A percentile compares a stretch with the other conserved stretches of the same genome.
phyloP scores from a whole-genome alignment of 2,797 vertebrate genomes.

The Lophius americanus region DNA sequence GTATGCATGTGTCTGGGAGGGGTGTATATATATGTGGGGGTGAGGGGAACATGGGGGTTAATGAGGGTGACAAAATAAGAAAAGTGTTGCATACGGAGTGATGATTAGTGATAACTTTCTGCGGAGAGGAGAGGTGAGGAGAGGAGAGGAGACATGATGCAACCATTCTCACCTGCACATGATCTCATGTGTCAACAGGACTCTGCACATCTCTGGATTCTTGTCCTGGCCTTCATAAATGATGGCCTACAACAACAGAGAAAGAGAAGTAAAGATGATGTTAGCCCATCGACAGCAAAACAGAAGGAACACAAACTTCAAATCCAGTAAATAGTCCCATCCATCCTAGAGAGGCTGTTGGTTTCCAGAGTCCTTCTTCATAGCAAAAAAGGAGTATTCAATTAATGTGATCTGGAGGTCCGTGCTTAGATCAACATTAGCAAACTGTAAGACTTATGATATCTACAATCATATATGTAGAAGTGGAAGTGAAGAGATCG shows the following conservation, averaged over 20 bases:
- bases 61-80: slow-evolving; percentile 61
- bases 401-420: neutral
- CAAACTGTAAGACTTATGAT: neutral
- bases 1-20: slow-evolving; percentile 17
- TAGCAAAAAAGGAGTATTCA: neutral
- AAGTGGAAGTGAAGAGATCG: too few relatives aligned
- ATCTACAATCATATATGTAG: too few relatives aligned
- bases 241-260: slow-evolving; percentile 75
- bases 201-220: slow-evolving; percentile 99
- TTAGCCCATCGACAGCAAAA: slow-evolving; percentile 4
- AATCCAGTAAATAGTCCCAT: neutral
- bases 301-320: neutral
- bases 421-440: neutral
- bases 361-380: too few relatives aligned
- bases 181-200: slow-evolving; percentile 98
- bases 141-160: slow-evolving; percentile 28
- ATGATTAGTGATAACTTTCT: slow-evolving; percentile 51
- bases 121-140: slow-evolving; percentile 11
- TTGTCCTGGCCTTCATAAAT: slow-evolving; percentile 99
- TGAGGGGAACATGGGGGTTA: slow-evolving; percentile 37
- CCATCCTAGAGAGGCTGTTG: neutral
- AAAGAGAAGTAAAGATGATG: neutral
- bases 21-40: slow-evolving; percentile 32
- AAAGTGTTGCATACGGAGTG: slow-evolving; percentile 36
- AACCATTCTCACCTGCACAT: slow-evolving; percentile 91